phyloP scores from a whole-genome alignment of 2,797 vertebrate genomes.

The Australoheros facetus region DNA sequence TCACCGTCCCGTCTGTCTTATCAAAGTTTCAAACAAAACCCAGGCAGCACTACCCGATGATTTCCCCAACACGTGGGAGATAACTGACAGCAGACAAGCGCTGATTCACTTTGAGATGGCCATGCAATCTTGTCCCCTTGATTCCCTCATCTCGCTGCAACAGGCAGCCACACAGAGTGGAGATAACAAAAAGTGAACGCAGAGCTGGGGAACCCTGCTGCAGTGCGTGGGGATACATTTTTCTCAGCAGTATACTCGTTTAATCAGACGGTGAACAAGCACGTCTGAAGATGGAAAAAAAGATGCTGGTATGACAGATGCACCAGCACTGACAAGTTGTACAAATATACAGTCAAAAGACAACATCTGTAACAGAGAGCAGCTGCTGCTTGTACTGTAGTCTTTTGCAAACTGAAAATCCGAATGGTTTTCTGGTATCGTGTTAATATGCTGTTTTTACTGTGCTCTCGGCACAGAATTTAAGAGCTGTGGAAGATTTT shows the following conservation, averaged over 20 bases:
- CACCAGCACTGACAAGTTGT: not conserved
- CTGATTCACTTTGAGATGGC: conserved; percentile 68
- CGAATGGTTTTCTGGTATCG: not conserved
- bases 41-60: conserved; percentile 57
- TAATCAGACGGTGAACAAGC: conserved; percentile 33
- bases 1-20: conserved; percentile 58
- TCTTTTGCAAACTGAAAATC: not conserved
- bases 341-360: conserved; percentile 15
- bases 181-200: conserved; percentile 52
- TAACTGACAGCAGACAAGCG: conserved; percentile 68
- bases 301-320: conserved; percentile 19
- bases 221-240: conserved; percentile 6
- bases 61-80: conserved; percentile 61
- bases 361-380: not conserved
- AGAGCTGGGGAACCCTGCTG: conserved; percentile 32
- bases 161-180: conserved; percentile 39
- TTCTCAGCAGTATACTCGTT: conserved; percentile 9
- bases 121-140: conserved; percentile 47
- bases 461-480: not conserved
- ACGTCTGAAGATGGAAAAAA: conserved; percentile 4
- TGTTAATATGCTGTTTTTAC: not conserved
- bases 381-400: not conserved
- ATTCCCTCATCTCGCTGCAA: conserved; percentile 48
- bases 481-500: not conserved
- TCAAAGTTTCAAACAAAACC: conserved; percentile 42